These are phyloP conservation scores for Bombus ignitus DNA, from an alignment of 1,140 invertebrate species.

Conservation along the genomic window DNA sequence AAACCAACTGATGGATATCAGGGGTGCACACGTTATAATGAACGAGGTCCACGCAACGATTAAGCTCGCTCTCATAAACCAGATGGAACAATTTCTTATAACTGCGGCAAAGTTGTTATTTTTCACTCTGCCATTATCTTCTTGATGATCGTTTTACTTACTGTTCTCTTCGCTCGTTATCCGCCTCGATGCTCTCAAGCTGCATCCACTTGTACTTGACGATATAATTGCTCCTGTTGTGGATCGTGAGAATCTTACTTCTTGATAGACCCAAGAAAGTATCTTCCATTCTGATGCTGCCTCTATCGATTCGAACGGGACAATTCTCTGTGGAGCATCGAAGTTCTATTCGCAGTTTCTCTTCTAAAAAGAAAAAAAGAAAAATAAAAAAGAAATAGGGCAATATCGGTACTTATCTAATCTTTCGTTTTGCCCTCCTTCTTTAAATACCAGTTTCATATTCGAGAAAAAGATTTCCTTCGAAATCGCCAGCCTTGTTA, in stretches of 20 bases:
- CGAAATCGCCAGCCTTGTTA: slow-evolving; percentile 58
- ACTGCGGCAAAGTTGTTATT: slow-evolving; percentile 26
- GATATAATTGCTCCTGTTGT: slow-evolving; percentile 79
- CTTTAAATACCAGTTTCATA: slow-evolving; percentile 77
- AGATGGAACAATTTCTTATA: slow-evolving; percentile 57
- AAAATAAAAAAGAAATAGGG: too few species aligned
- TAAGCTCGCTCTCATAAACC: slow-evolving; percentile 57
- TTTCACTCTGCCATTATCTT: background rate
- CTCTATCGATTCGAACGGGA: slow-evolving; percentile 70
- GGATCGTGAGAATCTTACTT: slow-evolving; percentile 73
- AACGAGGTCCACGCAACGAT: slow-evolving; percentile 55
- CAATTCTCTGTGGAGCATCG: slow-evolving; percentile 70
- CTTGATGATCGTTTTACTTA: slow-evolving; percentile 38
- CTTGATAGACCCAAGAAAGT: slow-evolving; percentile 79
- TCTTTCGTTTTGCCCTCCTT: background rate
- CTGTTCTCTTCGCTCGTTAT: slow-evolving; percentile 64
- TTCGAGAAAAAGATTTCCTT: slow-evolving; percentile 72
- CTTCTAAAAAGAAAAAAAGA: slow-evolving; percentile 59
- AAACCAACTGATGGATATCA: slow-evolving; percentile 67
- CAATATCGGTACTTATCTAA: background rate
- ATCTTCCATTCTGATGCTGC: slow-evolving; percentile 75
- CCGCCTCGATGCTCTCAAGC: slow-evolving; percentile 60
- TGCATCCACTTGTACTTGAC: slow-evolving; percentile 79
- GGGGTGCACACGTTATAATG: slow-evolving; percentile 68
- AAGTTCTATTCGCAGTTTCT: slow-evolving; percentile 72